A percentile compares a stretch with the other conserved stretches of the same genome.
These are phyloP conservation scores for Arge pagana DNA, from an alignment of 2,888 invertebrate genomes.

Conservation along the genomic window DNA sequence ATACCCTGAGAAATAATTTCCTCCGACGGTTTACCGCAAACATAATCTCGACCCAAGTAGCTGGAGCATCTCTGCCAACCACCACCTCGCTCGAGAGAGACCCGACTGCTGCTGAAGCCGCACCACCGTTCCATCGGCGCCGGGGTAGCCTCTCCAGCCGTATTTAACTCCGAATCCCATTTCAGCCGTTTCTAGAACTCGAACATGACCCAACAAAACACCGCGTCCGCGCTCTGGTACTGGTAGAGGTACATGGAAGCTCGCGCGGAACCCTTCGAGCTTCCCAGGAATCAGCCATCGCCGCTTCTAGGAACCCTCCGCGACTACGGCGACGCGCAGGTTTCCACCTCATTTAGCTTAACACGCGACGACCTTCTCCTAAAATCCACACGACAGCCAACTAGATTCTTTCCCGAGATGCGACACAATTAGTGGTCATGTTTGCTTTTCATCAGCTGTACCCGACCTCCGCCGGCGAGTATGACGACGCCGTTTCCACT, in stretches of 20 bases:
- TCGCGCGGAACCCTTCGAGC: too few species aligned
- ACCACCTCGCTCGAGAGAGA: conserved; percentile 18
- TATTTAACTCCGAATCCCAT: too few species aligned
- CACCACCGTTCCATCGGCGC: too few species aligned
- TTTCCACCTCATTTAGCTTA: conserved; percentile 15
- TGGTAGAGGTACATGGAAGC: too few species aligned
- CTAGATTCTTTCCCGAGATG: conserved; percentile 8
- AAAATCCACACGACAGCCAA: conserved; percentile 14
- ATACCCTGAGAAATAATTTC: conserved; percentile 17
- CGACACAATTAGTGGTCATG: conserved; percentile 18
- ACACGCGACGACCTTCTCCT: conserved; percentile 12
- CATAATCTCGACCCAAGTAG: conserved; percentile 20
- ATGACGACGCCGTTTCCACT: too few species aligned
- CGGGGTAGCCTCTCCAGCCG: too few species aligned
- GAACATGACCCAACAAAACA: conserved; percentile 9
- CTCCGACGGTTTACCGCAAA: conserved; percentile 15
- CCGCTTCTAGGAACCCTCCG: background rate
- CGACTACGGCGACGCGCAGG: background rate
- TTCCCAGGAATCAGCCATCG: background rate
- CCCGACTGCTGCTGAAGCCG: too few species aligned
- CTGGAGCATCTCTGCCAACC: too few species aligned
- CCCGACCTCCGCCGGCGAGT: too few species aligned
- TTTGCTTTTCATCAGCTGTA: conserved; percentile 25
- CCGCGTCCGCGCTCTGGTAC: background rate
- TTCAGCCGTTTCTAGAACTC: too few species aligned